Percentiles rank a stretch among this genome's conserved stretches.
phyloP scores from a whole-genome alignment of 2,888 invertebrate genomes.

The Halocaridina rubra region DNA sequence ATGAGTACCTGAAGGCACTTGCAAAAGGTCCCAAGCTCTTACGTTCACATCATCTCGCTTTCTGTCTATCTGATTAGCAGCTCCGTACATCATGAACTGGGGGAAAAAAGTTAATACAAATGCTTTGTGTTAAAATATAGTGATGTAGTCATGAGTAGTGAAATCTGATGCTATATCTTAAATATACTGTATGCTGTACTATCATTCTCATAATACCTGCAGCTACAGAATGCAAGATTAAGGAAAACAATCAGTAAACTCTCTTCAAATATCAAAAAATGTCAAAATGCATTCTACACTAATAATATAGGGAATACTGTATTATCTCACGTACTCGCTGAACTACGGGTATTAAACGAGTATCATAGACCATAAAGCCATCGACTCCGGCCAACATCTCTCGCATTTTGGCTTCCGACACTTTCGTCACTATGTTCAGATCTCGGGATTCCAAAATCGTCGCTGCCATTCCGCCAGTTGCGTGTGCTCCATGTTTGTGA shows the following conservation, averaged over 20 bases:
- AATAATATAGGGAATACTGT: too few species aligned
- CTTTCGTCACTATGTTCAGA: slow-evolving; percentile 68
- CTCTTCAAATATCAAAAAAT: too few species aligned
- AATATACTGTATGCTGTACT: too few species aligned
- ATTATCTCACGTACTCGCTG: slow-evolving; percentile 73
- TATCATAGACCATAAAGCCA: slow-evolving; percentile 79
- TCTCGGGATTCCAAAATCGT: slow-evolving; percentile 21
- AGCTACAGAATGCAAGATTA: too few species aligned
- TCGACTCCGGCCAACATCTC: slow-evolving; percentile 76
- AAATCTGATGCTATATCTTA: too few species aligned
- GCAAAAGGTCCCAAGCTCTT: slow-evolving; percentile 72
- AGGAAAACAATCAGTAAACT: too few species aligned
- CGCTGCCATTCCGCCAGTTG: slow-evolving; percentile 79
- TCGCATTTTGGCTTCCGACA: slow-evolving; percentile 72
- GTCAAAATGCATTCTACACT: too few species aligned
- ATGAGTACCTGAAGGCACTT: slow-evolving; percentile 65
- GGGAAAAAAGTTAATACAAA: too few species aligned
- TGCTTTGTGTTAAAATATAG: too few species aligned
- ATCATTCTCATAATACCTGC: too few species aligned
- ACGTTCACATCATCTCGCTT: slow-evolving; percentile 69
- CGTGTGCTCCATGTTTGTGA: slow-evolving; percentile 75
- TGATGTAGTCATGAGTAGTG: too few species aligned
- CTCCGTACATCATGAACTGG: too few species aligned
- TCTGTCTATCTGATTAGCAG: slow-evolving; percentile 72
- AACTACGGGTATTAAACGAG: slow-evolving; percentile 74